These are phyloP conservation scores for Pholis gunnellus DNA, from an alignment of 2,113 vertebrate genomes.

Conservation along the genomic window DNA sequence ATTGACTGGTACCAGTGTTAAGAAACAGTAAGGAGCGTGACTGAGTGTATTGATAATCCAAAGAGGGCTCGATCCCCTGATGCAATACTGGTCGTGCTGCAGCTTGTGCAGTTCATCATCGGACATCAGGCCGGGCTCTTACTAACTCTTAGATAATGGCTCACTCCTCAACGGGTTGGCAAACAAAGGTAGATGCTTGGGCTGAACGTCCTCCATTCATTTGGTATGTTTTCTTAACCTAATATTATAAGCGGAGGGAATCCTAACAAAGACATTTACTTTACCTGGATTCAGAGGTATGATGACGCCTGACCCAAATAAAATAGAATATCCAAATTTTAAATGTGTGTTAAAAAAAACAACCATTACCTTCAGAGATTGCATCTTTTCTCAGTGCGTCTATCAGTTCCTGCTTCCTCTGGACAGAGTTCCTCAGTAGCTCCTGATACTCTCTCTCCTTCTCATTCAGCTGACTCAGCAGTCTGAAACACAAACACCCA, in stretches of 20 bases:
- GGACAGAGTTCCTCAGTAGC: slow-evolving; percentile 79
- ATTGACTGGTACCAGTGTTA: slow-evolving; percentile 31
- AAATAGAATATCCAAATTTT: slow-evolving; percentile 13
- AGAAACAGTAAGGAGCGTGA: slow-evolving; percentile 38
- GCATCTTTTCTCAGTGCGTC: slow-evolving; percentile 43
- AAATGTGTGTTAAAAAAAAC: neutral
- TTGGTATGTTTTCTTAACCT: neutral
- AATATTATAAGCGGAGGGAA: neutral
- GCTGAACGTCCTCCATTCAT: neutral
- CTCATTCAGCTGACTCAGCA: slow-evolving; percentile 85
- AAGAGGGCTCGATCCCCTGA: slow-evolving; percentile 24
- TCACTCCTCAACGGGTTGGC: neutral
- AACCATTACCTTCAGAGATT: slow-evolving; percentile 57
- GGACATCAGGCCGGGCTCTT: neutral
- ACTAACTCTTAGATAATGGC: neutral
- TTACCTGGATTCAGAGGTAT: neutral
- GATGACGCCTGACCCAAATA: neutral
- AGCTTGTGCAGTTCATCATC: slow-evolving; percentile 33
- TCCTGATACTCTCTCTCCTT: slow-evolving; percentile 88
- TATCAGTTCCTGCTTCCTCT: slow-evolving; percentile 69
- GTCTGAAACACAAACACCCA: slow-evolving; percentile 75
- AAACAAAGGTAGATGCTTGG: neutral
- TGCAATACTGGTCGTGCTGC: slow-evolving; percentile 37
- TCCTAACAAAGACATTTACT: neutral
- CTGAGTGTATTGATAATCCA: slow-evolving; percentile 7